phyloP scores from a whole-genome alignment of 2,888 invertebrate species.

The Tortrix viridana region DNA sequence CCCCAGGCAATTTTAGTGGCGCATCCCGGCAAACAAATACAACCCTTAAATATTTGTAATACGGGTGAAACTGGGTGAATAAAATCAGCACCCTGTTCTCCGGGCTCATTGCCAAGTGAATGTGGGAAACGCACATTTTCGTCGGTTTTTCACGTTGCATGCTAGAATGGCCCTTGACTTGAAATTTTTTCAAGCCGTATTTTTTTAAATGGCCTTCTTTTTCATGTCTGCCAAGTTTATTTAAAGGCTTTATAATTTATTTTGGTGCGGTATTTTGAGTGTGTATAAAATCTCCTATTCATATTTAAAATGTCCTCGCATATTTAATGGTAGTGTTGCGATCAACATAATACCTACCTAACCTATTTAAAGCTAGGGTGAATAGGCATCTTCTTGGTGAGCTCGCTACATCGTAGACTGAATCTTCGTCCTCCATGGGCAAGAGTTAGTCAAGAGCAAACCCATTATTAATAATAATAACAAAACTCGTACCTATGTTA shows the following conservation, averaged over 20 bases:
- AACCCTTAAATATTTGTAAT: constrained; percentile 4
- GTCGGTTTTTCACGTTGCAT: constrained; percentile 62
- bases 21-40: not conserved
- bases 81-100: constrained; percentile 27
- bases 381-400: no score
- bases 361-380: no score
- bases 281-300: no score
- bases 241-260: constrained; percentile 18
- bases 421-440: no score
- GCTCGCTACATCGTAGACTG: no score
- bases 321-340: no score
- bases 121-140: constrained; percentile 64
- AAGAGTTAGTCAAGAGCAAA: no score
- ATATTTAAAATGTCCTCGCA: no score
- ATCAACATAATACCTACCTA: no score
- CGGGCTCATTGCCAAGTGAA: constrained; percentile 58
- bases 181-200: constrained; percentile 30
- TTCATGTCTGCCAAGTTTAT: constrained; percentile 12
- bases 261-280: not conserved
- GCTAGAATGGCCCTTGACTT: constrained; percentile 56
- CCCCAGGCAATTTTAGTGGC: constrained; percentile 38
- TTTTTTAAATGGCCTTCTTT: constrained; percentile 37
- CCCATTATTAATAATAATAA: no score
- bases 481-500: no score
- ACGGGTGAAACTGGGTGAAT: constrained; percentile 14